A percentile compares a stretch with the other conserved stretches of the same genome.
Evolutionary conservation across 1,140 invertebrate genomes (phyloP).

Genomic region (Neodiprion lecontei): DNA sequence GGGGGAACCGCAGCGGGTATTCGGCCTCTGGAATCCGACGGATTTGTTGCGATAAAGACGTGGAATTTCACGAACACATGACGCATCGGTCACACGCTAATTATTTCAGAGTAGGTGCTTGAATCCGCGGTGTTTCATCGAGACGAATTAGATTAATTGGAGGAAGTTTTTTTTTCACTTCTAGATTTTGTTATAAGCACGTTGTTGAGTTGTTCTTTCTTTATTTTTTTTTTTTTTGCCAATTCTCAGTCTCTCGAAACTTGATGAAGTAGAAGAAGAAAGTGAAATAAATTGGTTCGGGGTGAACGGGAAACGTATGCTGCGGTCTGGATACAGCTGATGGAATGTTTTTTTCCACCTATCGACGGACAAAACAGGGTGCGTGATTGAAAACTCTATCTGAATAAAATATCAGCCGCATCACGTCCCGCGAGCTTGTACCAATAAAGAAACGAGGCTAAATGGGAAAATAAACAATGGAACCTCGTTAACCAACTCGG

Average conservation of each 20-base stretch:
- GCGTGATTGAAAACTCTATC: conserved; percentile 32
- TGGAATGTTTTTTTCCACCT: neutral
- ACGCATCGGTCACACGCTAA: neutral
- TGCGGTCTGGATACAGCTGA: neutral
- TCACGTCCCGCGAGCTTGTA: neutral
- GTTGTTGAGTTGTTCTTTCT: neutral
- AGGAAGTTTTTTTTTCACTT: neutral
- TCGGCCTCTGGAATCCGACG: neutral
- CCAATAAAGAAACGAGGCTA: conserved; percentile 19
- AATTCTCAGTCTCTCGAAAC: conserved; percentile 8
- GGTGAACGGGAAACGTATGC: too few relatives aligned
- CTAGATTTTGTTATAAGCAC: neutral
- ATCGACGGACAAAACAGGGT: neutral
- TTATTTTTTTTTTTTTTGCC: neutral
- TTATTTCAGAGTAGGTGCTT: neutral
- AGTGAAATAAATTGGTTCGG: too few relatives aligned
- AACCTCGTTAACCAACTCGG: conserved; percentile 40
- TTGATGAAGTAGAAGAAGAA: conserved; percentile 9
- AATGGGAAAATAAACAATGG: conserved; percentile 49
- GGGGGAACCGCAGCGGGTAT: neutral
- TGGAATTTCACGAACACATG: neutral
- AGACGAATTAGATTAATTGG: conserved; percentile 1
- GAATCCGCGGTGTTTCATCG: neutral
- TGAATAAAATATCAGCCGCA: conserved; percentile 17
- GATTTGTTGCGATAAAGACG: conserved; percentile 1